Conservation (phyloP, 2,797 vertebrate genomes). For the Streptopelia turtur region DNA sequence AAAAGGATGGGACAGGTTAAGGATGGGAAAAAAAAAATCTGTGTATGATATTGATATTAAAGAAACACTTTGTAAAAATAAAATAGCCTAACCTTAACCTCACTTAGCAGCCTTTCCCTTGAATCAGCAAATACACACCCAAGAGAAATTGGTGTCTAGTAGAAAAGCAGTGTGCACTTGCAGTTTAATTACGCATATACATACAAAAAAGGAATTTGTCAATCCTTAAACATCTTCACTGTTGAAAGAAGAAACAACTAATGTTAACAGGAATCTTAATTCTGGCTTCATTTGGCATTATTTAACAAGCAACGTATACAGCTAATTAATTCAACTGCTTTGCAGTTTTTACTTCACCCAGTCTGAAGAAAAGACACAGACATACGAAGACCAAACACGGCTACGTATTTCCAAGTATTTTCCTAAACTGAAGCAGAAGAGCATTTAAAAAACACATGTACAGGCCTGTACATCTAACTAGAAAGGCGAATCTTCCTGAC, state of each 20-base stretch:
- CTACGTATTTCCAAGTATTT: not conserved
- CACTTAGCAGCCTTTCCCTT: not conserved
- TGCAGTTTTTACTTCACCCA: not conserved
- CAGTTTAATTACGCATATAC: not conserved
- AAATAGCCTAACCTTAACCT: not conserved
- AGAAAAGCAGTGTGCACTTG: not conserved
- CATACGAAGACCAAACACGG: accelerated
- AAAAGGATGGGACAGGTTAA: not conserved
- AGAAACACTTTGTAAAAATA: not conserved
- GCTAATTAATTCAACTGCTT: not conserved
- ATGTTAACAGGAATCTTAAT: not conserved
- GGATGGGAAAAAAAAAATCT: not conserved
- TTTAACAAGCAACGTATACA: not conserved
- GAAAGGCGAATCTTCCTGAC: not conserved
- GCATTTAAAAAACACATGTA: not conserved
- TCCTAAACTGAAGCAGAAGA: not conserved
- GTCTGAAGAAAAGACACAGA: not conserved
- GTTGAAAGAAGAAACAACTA: not conserved
- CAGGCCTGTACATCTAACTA: not conserved
- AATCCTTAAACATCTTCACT: not conserved
- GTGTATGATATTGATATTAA: not conserved
- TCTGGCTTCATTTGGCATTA: not conserved
- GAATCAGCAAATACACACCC: not conserved
- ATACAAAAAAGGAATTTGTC: not conserved
- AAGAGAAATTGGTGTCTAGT: not conserved